Conservation (phyloP, 2,797 vertebrate species). For the Cephalopachus bancanus region DNA sequence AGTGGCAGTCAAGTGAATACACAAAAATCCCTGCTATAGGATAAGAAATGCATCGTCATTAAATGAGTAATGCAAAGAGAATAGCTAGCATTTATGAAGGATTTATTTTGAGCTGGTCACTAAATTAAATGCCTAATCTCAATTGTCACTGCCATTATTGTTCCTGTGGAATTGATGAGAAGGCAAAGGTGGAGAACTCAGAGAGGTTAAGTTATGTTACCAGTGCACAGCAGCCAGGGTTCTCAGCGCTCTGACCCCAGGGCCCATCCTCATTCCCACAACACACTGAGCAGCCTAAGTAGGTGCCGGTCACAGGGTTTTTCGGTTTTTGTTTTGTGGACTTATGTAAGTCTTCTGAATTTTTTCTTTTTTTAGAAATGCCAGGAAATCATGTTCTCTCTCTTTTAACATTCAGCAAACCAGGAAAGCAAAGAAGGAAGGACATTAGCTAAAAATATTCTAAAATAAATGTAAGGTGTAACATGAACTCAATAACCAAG, state of each 20-base stretch:
- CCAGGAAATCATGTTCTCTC: constrained; percentile 58
- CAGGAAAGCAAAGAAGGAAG: constrained; percentile 69
- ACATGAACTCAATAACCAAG: constrained; percentile 69
- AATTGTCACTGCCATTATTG: background rate
- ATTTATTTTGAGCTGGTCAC: background rate
- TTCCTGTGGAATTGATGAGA: background rate
- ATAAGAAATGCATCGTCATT: background rate
- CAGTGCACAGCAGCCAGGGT: background rate
- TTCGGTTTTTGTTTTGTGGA: constrained; percentile 7
- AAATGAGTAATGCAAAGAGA: background rate
- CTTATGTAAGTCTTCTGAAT: background rate
- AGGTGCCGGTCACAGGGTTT: background rate
- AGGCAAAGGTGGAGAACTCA: background rate
- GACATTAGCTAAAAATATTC: constrained; percentile 78
- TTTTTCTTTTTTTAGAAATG: constrained; percentile 51
- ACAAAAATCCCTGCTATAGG: background rate
- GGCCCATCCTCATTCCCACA: background rate
- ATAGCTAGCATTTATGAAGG: background rate
- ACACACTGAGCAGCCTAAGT: too few relatives aligned
- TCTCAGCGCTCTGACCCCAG: background rate
- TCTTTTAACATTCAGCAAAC: constrained; percentile 71
- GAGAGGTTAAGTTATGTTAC: background rate
- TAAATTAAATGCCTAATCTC: background rate
- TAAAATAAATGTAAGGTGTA: constrained; percentile 82
- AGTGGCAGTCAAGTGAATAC: background rate